These are phyloP conservation scores for Ectropis grisescens DNA, from an alignment of 1,140 invertebrate genomes.

Conservation along the genomic window DNA sequence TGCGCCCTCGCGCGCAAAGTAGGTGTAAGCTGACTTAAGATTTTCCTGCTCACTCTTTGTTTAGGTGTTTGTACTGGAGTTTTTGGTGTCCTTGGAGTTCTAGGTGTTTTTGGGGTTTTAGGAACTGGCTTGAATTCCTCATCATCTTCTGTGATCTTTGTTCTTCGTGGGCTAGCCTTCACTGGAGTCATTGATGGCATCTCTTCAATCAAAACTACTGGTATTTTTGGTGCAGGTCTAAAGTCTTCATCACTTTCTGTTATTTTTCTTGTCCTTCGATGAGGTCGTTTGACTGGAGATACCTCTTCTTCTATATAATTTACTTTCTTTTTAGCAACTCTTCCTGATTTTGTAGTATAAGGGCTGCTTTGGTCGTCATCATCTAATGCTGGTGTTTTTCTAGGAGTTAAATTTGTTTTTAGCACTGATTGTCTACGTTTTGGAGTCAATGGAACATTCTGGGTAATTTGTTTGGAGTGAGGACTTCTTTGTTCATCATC, in stretches of 20 bases:
- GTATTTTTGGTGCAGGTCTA: conserved; percentile 26
- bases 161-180: neutral
- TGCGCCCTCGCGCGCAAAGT: conserved; percentile 45
- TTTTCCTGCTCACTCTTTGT: conserved; percentile 34
- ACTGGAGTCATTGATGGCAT: too few species aligned
- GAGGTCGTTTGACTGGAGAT: conserved; percentile 44
- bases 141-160: conserved; percentile 37
- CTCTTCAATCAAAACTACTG: conserved; percentile 26
- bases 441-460: conserved; percentile 35
- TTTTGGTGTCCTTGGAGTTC: conserved; percentile 21
- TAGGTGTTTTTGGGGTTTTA: conserved; percentile 32
- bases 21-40: conserved; percentile 51
- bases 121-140: conserved; percentile 39
- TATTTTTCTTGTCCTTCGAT: conserved; percentile 24
- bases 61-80: conserved; percentile 25
- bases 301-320: conserved; percentile 33
- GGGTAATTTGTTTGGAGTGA: conserved; percentile 32
- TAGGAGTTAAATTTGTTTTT: conserved; percentile 39
- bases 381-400: conserved; percentile 44
- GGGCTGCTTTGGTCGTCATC: conserved; percentile 27
- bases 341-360: conserved; percentile 27
- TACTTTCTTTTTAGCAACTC: conserved; percentile 24
- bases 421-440: conserved; percentile 37
- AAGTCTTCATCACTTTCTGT: conserved; percentile 53
- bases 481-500: conserved; percentile 34